phyloP scores from a whole-genome alignment of 2,113 vertebrate species.

The Harpagus bidentatus region DNA sequence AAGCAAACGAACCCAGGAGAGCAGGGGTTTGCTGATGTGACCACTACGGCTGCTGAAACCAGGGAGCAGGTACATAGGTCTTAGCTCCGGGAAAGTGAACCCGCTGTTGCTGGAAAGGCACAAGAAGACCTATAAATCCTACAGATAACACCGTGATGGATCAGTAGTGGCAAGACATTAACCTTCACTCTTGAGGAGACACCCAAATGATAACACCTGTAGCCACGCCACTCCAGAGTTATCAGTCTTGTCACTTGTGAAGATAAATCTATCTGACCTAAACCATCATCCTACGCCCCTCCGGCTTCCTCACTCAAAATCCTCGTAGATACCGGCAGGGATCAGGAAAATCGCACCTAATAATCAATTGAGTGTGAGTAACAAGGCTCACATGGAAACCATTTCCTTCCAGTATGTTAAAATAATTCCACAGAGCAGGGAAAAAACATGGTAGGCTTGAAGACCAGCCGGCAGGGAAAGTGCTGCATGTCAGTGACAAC shows the following conservation, averaged over 20 bases:
- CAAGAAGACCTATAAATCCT: slow-evolving; percentile 14
- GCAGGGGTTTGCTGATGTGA: rapidly evolving
- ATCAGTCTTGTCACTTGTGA: slow-evolving; percentile 23
- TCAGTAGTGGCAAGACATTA: slow-evolving; percentile 58
- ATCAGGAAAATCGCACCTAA: slow-evolving; percentile 37
- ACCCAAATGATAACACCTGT: slow-evolving; percentile 62
- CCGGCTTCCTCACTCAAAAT: neutral
- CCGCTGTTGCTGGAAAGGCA: neutral
- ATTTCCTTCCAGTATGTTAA: neutral
- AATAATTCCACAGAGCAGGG: neutral
- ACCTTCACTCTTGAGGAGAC: slow-evolving; percentile 64
- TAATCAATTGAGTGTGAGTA: neutral
- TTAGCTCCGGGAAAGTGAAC: neutral
- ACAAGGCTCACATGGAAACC: slow-evolving; percentile 8
- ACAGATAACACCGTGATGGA: slow-evolving; percentile 32
- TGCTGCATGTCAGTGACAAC: slow-evolving; percentile 31
- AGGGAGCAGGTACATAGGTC: neutral
- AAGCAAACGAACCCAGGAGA: neutral
- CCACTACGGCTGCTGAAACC: rapidly evolving
- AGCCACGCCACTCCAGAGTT: slow-evolving; percentile 22
- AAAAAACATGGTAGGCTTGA: neutral
- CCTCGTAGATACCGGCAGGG: neutral
- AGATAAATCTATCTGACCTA: slow-evolving; percentile 51
- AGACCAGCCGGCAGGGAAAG: neutral
- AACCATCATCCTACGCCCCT: neutral